Base-by-base conservation (phyloP, 2,113 vertebrate genomes). In the Proteles cristata region DNA sequence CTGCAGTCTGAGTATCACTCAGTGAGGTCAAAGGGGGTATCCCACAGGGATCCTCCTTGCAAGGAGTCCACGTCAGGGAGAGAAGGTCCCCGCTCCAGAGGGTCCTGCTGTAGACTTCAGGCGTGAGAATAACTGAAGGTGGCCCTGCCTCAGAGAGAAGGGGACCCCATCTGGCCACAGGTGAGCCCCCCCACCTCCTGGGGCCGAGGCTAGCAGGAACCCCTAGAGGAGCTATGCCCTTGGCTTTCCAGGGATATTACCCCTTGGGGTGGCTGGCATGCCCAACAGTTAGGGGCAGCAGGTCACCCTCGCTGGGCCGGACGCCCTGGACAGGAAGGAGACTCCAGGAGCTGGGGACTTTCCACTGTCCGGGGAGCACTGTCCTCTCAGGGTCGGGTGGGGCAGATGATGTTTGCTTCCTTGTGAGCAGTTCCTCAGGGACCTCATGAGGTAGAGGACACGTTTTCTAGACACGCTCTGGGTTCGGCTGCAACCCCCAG, bases 361-460 rank as follows among this genome's bases (percentile, higher is more conserved):
- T 21, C 61, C 45, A 0, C 6, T 50, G 23, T 2, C 5, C 1
- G 0, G 28, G 2, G 45, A 53, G 61, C 4, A 0, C 12, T 5
- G 65, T 73, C 7, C 55, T 53, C 77, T 14, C 3, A 0, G 55
- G 6, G 76, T 43, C 1, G 2, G 77, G 33, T 16, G 74, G 43
- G 68, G 69, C 15, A 0, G 11, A 15, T 5, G 7, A 1, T 4
- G 7, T 53, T 31, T 15, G 45, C 43, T 10, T n/a, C 17, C 88
- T 63, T n/a, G 43, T 11, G 1, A 23, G 53, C 39, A 25, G 43
- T 50, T 16, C 48, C 39, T 9, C 4, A 19, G 80, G 69, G 63
- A 33, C 23, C 55, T 82, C 0, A 3, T 1, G 5, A 66, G 48
- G 55, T 19, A 28, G 31, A 4, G 33, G 55, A 15, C 25, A 26